phyloP scores from a whole-genome alignment of 2,113 vertebrate genomes.

The Ia io region DNA sequence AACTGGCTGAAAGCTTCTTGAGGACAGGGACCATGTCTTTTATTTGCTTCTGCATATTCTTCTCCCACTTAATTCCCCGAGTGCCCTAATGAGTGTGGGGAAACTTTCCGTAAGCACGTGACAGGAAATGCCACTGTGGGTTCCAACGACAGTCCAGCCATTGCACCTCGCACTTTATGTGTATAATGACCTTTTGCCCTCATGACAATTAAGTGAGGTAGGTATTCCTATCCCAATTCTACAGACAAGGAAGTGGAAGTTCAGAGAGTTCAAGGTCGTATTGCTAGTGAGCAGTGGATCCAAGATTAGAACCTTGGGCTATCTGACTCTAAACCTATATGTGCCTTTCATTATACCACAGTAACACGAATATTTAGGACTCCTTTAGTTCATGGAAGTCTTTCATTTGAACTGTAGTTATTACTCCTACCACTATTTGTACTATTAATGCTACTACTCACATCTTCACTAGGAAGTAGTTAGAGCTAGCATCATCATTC shows the following conservation, averaged over 20 bases:
- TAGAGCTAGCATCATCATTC: not conserved
- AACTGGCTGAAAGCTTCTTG: constrained; percentile 65
- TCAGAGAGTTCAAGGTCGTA: not conserved
- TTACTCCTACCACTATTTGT: not conserved
- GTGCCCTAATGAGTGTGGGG: not conserved
- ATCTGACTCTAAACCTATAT: not conserved
- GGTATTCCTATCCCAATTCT: not conserved
- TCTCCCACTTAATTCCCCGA: not conserved
- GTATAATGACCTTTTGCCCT: not conserved
- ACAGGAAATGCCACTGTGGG: not conserved
- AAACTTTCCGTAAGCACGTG: not conserved
- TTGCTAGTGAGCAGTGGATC: not conserved
- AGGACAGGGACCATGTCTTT: constrained; percentile 65
- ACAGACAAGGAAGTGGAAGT: not conserved
- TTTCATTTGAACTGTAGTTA: not conserved
- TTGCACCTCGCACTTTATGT: not conserved
- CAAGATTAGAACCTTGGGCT: not conserved
- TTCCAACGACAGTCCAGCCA: not conserved
- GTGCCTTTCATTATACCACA: not conserved
- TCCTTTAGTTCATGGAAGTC: not conserved
- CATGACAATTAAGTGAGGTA: not conserved
- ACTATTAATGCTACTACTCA: not conserved
- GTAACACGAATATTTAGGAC: not conserved
- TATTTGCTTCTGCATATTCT: constrained; percentile 48
- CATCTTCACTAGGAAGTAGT: not conserved